Evolutionary conservation across 2,113 vertebrate species (phyloP), one percentile per base, ranked within the genome.

Genomic region (Cyphomyrus plagiostoma): DNA sequence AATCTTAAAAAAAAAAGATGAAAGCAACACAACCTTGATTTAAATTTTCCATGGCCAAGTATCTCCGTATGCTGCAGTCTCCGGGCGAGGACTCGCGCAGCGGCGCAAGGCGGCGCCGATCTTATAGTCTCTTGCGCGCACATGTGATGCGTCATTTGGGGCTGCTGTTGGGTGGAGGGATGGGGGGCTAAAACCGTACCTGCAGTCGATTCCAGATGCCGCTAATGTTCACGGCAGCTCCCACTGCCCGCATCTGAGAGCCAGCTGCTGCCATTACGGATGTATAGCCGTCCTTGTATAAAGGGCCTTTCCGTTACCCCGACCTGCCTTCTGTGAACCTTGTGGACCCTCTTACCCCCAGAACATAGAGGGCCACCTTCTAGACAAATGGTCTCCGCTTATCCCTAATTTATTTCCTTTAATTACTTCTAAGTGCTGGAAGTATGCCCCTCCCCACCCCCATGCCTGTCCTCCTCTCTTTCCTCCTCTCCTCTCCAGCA

Each of bases 191-290:
- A 39, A 13, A 39, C 74, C n/a, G 8, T 80, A 80, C 74, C 74
- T 80, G 74, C 15, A 80, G 74, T 80, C 30, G 35, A 42, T 80
- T 80, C 74, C 74, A 80, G 74, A 80, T 80, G 74, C 30, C 2
- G 30, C 35, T 17, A 19, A 35, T 17, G 39, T 80, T 42, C 42
- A 42, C n/a, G 10, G 17, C 2, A 17, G 35, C 7, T 80, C 35
- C 30, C 74, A 35, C 62, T 9, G 30, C 53, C 49, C 3, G 58
- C 84, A 52, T 66, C 80, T 88, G 74, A 62, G 89, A 87, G 45
- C 52, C 88, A 50, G 89, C 90, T 88, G 89, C 91, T 94, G 92
- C 93, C 93, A 93, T 93, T 93, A 93, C 84, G 3, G 77, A 45
- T n/a, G 39, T 83, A 49, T n/a, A 49, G 85, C 90, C 90, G 92